These are phyloP conservation scores for Leucania comma DNA, from an alignment of 2,888 invertebrate genomes.

Conservation along the genomic window DNA sequence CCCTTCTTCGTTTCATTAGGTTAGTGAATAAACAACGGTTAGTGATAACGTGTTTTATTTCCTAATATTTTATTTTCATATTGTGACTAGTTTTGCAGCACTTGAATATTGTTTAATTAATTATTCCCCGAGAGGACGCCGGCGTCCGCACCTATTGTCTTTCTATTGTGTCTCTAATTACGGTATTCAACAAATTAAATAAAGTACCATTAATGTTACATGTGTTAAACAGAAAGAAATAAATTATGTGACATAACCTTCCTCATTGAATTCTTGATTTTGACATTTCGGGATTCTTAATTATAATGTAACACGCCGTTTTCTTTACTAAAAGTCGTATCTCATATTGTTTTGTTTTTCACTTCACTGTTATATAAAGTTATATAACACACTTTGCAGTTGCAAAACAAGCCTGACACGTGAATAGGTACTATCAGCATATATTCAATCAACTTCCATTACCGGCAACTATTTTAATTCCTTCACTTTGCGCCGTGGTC, in stretches of 20 bases:
- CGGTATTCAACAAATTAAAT: too few relatives aligned
- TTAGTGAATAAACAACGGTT: not conserved
- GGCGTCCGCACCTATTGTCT: too few relatives aligned
- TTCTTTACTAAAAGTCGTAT: not conserved
- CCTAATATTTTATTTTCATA: too few relatives aligned
- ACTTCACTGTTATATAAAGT: not conserved
- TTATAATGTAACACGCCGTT: not conserved
- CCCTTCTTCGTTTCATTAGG: not conserved
- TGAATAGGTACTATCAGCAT: constrained; percentile 22
- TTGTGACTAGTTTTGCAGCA: too few relatives aligned
- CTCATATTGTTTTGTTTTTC: not conserved
- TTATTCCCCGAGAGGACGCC: too few relatives aligned
- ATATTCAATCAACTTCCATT: constrained; percentile 43
- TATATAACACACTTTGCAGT: not conserved
- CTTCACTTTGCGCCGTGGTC: constrained; percentile 27
- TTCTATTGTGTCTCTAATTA: too few relatives aligned
- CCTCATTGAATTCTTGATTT: not conserved
- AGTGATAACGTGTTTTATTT: too few relatives aligned
- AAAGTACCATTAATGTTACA: too few relatives aligned
- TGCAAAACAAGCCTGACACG: constrained; percentile 1
- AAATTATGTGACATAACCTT: not conserved
- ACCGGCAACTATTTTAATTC: constrained; percentile 48
- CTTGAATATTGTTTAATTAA: too few relatives aligned
- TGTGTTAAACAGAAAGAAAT: too few relatives aligned
- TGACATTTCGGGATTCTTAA: not conserved